Conservation (phyloP, 1,140 invertebrate genomes). For the Dinothrombium tinctorium region DNA sequence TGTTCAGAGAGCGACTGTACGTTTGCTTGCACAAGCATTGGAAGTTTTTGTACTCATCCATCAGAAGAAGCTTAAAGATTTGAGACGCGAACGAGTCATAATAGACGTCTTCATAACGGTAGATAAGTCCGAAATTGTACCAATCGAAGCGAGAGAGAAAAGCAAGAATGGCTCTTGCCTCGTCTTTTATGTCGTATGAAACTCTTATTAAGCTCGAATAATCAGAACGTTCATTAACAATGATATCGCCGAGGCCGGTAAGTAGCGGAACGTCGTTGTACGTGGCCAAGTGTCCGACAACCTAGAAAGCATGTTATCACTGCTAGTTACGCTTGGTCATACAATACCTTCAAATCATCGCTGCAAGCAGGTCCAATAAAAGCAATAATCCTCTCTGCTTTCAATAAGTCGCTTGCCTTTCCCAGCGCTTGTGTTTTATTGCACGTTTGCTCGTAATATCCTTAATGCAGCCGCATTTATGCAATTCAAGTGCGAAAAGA, state of each 20-base stretch:
- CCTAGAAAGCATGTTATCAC: background rate
- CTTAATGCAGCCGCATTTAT: too few relatives aligned
- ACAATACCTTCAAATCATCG: constrained; percentile 13
- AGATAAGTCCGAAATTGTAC: constrained; percentile 14
- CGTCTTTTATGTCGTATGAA: constrained; percentile 15
- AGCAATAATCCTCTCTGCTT: constrained; percentile 49
- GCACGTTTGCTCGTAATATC: constrained; percentile 23
- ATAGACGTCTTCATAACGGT: constrained; percentile 13
- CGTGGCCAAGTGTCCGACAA: constrained; percentile 12
- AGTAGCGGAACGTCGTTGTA: constrained; percentile 12
- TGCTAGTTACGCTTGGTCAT: background rate
- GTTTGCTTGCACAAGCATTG: constrained; percentile 11
- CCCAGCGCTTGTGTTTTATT: constrained; percentile 43
- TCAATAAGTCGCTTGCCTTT: constrained; percentile 46
- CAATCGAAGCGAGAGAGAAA: constrained; percentile 13
- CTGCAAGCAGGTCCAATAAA: constrained; percentile 47
- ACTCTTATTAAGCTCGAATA: constrained; percentile 13
- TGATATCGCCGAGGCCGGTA: constrained; percentile 15
- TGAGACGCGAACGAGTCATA: constrained; percentile 13
- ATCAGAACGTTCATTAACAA: constrained; percentile 7
- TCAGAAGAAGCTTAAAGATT: constrained; percentile 5
- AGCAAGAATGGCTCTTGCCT: constrained; percentile 13
- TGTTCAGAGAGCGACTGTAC: constrained; percentile 11
- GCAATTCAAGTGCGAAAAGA: too few relatives aligned
- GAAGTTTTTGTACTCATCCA: constrained; percentile 1